Conservation (phyloP, 2,888 invertebrate genomes). For the Trichacis sp. region DNA sequence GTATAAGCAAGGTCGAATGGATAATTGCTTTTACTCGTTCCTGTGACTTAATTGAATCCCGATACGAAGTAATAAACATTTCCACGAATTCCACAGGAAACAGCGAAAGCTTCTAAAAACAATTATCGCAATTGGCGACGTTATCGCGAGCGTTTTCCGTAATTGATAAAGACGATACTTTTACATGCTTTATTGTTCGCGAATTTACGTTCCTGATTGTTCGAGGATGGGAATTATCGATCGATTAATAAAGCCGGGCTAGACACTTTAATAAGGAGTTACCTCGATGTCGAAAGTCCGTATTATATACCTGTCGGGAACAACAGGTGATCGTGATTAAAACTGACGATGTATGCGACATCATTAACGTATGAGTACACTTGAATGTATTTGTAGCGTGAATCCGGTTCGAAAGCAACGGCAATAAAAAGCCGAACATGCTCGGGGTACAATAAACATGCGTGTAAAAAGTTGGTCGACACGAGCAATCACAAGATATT, state of each 20-base stretch:
- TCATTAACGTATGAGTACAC: slow-evolving; percentile 1
- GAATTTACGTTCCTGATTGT: too few species aligned
- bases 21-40: neutral
- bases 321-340: slow-evolving; percentile 6
- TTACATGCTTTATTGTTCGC: too few species aligned
- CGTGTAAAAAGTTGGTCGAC: too few species aligned
- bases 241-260: neutral
- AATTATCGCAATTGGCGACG: neutral
- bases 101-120: too few species aligned
- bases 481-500: too few species aligned
- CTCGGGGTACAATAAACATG: too few species aligned
- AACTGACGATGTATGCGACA: neutral
- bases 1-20: neutral
- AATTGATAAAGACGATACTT: neutral
- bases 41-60: neutral
- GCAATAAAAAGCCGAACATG: neutral
- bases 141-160: neutral
- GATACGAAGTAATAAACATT: neutral
- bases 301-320: slow-evolving; percentile 3
- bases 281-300: neutral
- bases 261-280: slow-evolving; percentile 5
- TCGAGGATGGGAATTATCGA: neutral
- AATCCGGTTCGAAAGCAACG: neutral
- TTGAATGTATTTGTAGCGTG: neutral
- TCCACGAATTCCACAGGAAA: too few species aligned